A percentile compares a stretch with the other conserved stretches of the same genome.
Conservation (phyloP, 2,113 vertebrate genomes). For the Ardeotis arabs region DNA sequence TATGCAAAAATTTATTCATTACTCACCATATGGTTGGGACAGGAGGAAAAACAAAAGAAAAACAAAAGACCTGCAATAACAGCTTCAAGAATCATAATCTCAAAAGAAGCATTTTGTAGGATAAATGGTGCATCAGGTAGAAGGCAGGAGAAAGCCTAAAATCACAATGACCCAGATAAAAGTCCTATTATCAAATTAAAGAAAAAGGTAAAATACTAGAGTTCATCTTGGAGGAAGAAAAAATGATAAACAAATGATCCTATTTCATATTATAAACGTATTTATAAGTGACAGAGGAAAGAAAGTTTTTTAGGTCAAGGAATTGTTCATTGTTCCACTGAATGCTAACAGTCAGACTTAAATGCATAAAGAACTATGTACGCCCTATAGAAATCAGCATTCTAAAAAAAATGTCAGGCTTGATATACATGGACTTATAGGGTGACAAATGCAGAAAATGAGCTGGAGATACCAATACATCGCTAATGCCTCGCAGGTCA, state of each 20-base stretch:
- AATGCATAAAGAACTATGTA: not conserved
- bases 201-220: not conserved
- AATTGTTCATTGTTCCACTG: not conserved
- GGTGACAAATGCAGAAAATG: not conserved
- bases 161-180: not conserved
- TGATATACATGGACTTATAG: not conserved
- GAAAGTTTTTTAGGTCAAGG: not conserved
- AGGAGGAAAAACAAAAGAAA: not conserved
- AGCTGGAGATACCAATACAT: not conserved
- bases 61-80: not conserved
- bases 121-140: not conserved
- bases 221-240: not conserved
- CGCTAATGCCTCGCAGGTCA: not conserved
- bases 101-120: not conserved
- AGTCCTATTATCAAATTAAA: not conserved
- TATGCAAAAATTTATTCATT: not conserved
- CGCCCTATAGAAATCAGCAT: not conserved
- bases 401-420: not conserved
- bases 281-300: not conserved
- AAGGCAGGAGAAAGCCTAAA: not conserved
- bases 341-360: not conserved
- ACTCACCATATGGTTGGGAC: not conserved
- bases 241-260: not conserved
- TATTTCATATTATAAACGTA: not conserved
- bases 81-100: not conserved